Conservation (phyloP, 2,797 vertebrate genomes). For the Acanthurus lineatus region DNA sequence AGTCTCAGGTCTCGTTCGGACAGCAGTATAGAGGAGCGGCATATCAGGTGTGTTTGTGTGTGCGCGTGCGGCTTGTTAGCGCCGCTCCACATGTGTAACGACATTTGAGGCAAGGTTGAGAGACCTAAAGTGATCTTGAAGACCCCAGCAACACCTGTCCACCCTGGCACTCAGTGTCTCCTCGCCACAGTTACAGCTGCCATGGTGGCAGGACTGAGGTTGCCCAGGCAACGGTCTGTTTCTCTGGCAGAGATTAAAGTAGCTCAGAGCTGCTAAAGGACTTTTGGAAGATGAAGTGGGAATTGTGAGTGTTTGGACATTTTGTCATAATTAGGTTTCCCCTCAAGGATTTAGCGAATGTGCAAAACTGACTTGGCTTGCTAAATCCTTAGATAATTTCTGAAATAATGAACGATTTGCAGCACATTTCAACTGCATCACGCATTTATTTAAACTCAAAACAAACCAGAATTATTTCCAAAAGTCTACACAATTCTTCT, state of each 20-base stretch:
- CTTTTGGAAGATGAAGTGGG: conserved; percentile 62
- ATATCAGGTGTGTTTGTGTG: conserved; percentile 38
- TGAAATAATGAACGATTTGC: conserved; percentile 49
- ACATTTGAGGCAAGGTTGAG: conserved; percentile 59
- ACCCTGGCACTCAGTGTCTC: conserved; percentile 64
- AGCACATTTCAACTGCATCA: conserved; percentile 22
- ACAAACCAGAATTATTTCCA: conserved; percentile 27
- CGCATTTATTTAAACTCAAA: conserved; percentile 46
- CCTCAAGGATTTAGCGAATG: conserved; percentile 63
- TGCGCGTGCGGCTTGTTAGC: conserved; percentile 68
- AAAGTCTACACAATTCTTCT: conserved; percentile 19
- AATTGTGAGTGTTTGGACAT: conserved; percentile 71
- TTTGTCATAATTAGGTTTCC: conserved; percentile 74
- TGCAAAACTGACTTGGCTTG: conserved; percentile 52
- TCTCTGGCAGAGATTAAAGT: conserved; percentile 70
- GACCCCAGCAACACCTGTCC: conserved; percentile 80
- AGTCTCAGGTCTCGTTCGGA: conserved; percentile 41
- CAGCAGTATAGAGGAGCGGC: conserved; percentile 21
- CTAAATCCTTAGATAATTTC: conserved; percentile 46
- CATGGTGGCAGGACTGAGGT: conserved; percentile 68
- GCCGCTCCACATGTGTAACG: conserved; percentile 65
- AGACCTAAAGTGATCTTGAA: conserved; percentile 64
- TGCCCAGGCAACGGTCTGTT: conserved; percentile 72
- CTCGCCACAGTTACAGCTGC: conserved; percentile 76
- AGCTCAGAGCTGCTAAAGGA: conserved; percentile 66